Base-by-base conservation (phyloP, 1,140 invertebrate genomes). In the Solenopsis invicta region DNA sequence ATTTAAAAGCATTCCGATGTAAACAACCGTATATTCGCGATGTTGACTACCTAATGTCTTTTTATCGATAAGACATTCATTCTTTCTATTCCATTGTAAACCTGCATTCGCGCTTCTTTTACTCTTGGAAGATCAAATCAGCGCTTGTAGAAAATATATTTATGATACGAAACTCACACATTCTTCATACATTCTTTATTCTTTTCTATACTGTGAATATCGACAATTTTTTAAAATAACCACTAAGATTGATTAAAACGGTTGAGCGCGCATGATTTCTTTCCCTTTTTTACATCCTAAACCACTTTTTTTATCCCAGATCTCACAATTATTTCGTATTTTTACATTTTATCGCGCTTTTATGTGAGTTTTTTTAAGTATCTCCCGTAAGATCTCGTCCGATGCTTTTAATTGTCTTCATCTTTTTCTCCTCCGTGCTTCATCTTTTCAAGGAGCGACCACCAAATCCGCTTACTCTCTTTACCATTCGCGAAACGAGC, bases 1-100 rank as follows among this genome's bases (percentile, higher is more conserved):
- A 93, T 93, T 93, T 93, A 92, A 94, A 92, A 94, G 93, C 88
- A 90, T 93, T 93, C 91, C 90, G 82, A 91, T 92, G 91, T 93
- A 92, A 93, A 93, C 92, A 92, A 75, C 61, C 75, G 50, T 87
- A 87, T 87, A 82, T 88, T 88, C 87, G 78, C 72, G 62, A 76
- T 85, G 89, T 90, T 85, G 88, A 85, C 74, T 61, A 87, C 74
- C 86, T 90, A 92, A 92, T 92, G 92, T 86, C 88, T 87, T 81
- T 54, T 72, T 62, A 91, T 89, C 80, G 78, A 62, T 67, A 61
- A 81, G 61, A 87, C 71, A 62, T 41, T 52, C 77, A 34, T 24
- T 21, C 41, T 12, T 48, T 16, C 45, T 48, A 52, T 56, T 76
- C 64, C 56, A 24, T 29, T 18, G 13, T 21, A 59, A 13, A 45